phyloP scores from a whole-genome alignment of 1,140 invertebrate genomes.

The Spodoptera litura region DNA sequence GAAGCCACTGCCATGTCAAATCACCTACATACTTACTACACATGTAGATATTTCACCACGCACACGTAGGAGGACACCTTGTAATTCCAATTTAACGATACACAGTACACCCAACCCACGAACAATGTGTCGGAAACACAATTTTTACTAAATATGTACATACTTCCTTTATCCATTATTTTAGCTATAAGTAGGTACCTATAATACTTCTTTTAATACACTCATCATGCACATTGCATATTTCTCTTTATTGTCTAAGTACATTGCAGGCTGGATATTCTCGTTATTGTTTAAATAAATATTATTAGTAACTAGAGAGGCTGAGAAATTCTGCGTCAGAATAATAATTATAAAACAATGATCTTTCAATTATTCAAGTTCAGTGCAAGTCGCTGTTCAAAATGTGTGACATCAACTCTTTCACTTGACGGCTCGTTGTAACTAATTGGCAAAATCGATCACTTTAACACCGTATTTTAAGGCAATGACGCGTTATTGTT shows the following conservation, averaged over 20 bases:
- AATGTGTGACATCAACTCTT: neutral
- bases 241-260: neutral
- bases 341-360: neutral
- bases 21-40: conserved; percentile 44
- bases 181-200: too few relatives aligned
- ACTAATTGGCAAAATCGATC: neutral
- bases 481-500: neutral
- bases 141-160: conserved; percentile 22
- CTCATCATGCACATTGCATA: neutral
- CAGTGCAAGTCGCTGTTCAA: neutral
- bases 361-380: neutral
- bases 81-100: conserved; percentile 36
- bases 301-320: neutral
- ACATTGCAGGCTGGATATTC: neutral
- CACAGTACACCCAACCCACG: conserved; percentile 7
- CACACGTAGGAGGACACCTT: conserved; percentile 1
- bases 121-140: conserved; percentile 22
- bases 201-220: neutral
- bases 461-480: neutral
- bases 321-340: neutral
- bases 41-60: neutral
- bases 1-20: conserved; percentile 60
- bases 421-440: neutral
- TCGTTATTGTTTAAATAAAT: conserved; percentile 18
- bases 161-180: conserved; percentile 5